Percentiles rank a stretch among this genome's conserved stretches.
These are phyloP conservation scores for Lochmaea crataegi DNA, from an alignment of 2,888 invertebrate genomes.

Conservation along the genomic window DNA sequence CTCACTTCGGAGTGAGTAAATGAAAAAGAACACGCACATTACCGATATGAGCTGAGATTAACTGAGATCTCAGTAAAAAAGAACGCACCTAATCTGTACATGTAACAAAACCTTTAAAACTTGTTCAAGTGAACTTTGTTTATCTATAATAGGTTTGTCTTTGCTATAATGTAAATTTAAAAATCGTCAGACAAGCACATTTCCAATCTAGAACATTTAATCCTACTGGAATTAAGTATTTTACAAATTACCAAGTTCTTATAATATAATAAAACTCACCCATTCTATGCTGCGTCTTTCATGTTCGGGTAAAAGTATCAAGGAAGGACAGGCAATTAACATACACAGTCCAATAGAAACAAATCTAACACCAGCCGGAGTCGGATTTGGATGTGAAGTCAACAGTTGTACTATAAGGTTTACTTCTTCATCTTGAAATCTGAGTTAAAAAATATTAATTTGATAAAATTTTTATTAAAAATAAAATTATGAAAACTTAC, in stretches of 20 bases:
- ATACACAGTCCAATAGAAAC: conserved; percentile 93
- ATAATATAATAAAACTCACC: conserved; percentile 63
- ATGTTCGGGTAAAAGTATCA: conserved; percentile 77
- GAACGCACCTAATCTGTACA: too few relatives aligned
- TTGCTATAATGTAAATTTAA: too few relatives aligned
- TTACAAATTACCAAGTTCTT: background rate
- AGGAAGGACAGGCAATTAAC: conserved; percentile 92
- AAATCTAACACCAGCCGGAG: conserved; percentile 92
- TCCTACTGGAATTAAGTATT: too few relatives aligned
- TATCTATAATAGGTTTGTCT: too few relatives aligned
- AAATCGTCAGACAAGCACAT: too few relatives aligned
- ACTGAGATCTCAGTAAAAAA: too few relatives aligned
- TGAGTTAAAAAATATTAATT: conserved; percentile 52
- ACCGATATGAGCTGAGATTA: too few relatives aligned
- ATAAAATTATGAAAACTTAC: conserved; percentile 63
- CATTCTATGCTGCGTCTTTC: conserved; percentile 91
- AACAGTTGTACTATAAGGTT: conserved; percentile 84
- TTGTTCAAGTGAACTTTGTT: too few relatives aligned
- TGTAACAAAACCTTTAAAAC: too few relatives aligned
- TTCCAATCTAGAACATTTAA: too few relatives aligned
- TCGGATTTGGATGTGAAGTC: conserved; percentile 88
- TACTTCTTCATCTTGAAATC: conserved; percentile 93
- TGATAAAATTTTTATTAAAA: background rate
- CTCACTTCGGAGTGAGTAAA: too few relatives aligned
- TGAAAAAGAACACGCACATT: too few relatives aligned